Evolutionary conservation across 2,797 vertebrate species (phyloP), one percentile per base, ranked within the genome.

Genomic region (Octomys mimax): DNA sequence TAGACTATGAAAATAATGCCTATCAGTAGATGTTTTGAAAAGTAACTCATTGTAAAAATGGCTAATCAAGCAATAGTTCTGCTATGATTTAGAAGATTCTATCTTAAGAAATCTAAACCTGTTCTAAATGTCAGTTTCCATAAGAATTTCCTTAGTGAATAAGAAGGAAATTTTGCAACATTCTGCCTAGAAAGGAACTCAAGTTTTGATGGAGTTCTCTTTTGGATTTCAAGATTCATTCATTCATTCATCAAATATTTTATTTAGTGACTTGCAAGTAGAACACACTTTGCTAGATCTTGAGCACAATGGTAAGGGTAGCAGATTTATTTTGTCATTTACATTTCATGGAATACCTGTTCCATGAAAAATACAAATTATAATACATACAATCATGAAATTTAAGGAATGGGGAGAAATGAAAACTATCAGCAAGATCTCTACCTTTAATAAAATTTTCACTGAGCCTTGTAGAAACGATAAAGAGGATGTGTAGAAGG

Each of bases 41-140:
- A 93, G 64, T 83, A 87, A 88, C 9, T 86, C 1, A 61, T 5
- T 91, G 39, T 26, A 94, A 28, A 91, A 92, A 91, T 42, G 39
- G 33, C 57, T n/a, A 70, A 54, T 66, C 19, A 94, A 91, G 66
- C 49, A 91, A 42, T 1, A 96, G 59, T 42, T 6, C 2, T 80
- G 2, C 4, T 1, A n/a, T 64, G 75, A 79, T 78, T 92, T 84
- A 84, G 42, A 89, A 85, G 2, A 13, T 4, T 59, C 80, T 26
- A 3, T 73, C 82, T 85, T 46, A 70, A 91, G 10, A 94, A 87
- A 86, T 85, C 5, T n/a, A 81, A 61, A 88, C 3, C 1, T 80
- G 49, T 84, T 87, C 61, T 77, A 91, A 85, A 62, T 84, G 92
- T 95, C 0, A 19, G 31, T 59, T 61, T 85, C 42, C 5, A 39